phyloP scores from a whole-genome alignment of 2,888 invertebrate species.

The Caenorhabditis parvicauda region DNA sequence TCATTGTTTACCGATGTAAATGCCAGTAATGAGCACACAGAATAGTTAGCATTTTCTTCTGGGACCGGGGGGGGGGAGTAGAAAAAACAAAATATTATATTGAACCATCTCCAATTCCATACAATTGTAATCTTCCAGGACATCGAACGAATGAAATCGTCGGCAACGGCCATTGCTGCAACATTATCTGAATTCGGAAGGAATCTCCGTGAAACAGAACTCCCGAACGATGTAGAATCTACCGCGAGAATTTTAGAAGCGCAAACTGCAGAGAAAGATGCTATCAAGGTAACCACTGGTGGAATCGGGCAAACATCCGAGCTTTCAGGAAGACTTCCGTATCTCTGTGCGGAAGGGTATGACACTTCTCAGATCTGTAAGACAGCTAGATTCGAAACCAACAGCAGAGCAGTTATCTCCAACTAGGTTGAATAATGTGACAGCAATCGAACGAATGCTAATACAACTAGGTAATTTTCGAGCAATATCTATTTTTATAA shows the following conservation, averaged over 20 bases:
- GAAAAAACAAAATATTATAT: too few species aligned
- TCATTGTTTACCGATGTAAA: too few species aligned
- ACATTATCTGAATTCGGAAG: conserved; percentile 83
- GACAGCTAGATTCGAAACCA: conserved; percentile 60
- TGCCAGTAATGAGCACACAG: too few species aligned
- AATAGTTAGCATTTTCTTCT: too few species aligned
- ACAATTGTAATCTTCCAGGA: too few species aligned
- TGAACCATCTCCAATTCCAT: too few species aligned
- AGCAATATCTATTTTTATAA: too few species aligned
- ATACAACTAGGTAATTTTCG: conserved; percentile 51
- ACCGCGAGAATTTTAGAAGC: conserved; percentile 82
- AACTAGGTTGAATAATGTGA: conserved; percentile 73
- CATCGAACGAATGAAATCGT: conserved; percentile 86
- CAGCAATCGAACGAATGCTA: conserved; percentile 82
- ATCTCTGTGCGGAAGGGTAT: conserved; percentile 86
- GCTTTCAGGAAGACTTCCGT: conserved; percentile 76
- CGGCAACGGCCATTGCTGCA: conserved; percentile 84
- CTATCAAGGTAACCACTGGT: conserved; percentile 53
- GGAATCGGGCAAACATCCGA: not conserved
- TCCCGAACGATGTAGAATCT: conserved; percentile 88
- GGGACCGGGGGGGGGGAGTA: too few species aligned
- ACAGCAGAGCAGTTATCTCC: conserved; percentile 59
- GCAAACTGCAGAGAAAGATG: conserved; percentile 70
- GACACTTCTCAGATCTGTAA: conserved; percentile 73
- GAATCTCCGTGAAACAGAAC: conserved; percentile 71